Conservation (phyloP, 1,140 invertebrate species). For the Anastrepha ludens region DNA sequence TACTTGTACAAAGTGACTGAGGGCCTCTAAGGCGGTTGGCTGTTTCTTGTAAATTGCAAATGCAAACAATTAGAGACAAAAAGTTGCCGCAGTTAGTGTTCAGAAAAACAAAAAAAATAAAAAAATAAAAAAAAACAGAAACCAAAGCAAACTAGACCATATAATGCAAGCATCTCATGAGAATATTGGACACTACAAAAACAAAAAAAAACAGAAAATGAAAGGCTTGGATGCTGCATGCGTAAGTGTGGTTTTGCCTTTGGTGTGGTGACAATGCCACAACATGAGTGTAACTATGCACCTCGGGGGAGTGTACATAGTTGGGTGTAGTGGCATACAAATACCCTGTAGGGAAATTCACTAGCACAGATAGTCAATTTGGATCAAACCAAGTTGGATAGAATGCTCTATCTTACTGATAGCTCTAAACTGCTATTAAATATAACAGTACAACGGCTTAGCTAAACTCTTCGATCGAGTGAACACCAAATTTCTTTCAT, state of each 20-base stretch:
- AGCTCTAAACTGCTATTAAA: no score
- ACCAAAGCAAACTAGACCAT: background rate
- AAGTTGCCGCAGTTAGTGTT: background rate
- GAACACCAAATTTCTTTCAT: no score
- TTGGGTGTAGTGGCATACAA: no score
- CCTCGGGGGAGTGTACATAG: no score
- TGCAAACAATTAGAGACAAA: background rate
- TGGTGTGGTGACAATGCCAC: slow-evolving; percentile 35
- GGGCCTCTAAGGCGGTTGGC: background rate
- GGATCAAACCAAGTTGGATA: no score
- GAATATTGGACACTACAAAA: slow-evolving; percentile 7
- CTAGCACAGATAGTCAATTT: no score
- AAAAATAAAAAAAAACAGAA: background rate
- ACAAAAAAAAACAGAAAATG: background rate
- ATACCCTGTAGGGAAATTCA: no score
- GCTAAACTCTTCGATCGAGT: no score
- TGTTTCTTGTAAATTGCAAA: slow-evolving; percentile 24
- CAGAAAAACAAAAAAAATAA: no score
- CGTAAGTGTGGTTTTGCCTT: background rate
- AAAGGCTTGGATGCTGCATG: background rate
- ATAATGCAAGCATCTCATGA: background rate
- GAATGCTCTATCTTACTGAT: no score
- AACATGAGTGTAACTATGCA: background rate
- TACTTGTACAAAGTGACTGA: background rate
- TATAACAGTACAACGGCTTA: no score